Conservation (phyloP, 2,797 vertebrate genomes). For the Anguilla marmorata region DNA sequence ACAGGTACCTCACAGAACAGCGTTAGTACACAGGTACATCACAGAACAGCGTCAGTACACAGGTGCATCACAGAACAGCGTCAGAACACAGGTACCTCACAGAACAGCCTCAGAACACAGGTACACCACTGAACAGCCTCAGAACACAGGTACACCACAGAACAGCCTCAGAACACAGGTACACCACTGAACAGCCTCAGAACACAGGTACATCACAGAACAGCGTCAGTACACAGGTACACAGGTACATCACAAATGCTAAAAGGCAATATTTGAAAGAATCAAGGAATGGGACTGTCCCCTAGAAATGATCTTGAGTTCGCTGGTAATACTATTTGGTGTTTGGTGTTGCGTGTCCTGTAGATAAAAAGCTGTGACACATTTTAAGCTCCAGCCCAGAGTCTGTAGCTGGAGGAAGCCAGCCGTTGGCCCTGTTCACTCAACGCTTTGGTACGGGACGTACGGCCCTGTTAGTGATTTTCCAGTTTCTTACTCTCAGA, state of each 20-base stretch:
- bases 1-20: too few species aligned
- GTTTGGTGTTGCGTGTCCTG: neutral
- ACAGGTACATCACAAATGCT: too few species aligned
- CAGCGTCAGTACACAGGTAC: too few species aligned
- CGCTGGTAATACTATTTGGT: neutral
- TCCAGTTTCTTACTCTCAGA: neutral
- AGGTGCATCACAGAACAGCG: neutral
- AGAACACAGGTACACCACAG: too few species aligned
- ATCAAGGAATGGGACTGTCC: neutral
- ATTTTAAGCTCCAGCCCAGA: neutral
- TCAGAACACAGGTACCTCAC: neutral
- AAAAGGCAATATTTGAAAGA: neutral
- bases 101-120: too few species aligned
- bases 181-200: too few species aligned
- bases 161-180: too few species aligned
- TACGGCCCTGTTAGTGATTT: neutral
- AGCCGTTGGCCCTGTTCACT: neutral
- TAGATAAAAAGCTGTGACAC: neutral
- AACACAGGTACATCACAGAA: too few species aligned
- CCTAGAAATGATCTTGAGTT: neutral
- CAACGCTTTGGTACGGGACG: neutral
- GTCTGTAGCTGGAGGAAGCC: neutral
- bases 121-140: too few species aligned
- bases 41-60: neutral
- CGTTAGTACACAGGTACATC: too few species aligned